Conservation (phyloP, 2,797 vertebrate species). For the Sciurus vulgaris region DNA sequence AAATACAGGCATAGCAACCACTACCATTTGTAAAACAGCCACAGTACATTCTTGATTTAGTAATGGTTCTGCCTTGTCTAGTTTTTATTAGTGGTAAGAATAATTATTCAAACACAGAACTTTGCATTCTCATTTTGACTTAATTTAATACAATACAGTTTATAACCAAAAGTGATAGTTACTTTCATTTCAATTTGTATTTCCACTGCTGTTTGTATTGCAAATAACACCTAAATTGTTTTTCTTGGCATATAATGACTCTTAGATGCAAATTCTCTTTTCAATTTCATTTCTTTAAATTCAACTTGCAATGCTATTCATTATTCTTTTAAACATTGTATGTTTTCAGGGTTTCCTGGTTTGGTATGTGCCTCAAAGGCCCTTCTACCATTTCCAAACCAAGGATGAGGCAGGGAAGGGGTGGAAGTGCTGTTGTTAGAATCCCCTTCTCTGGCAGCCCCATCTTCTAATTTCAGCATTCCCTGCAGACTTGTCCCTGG, state of each 20-base stretch:
- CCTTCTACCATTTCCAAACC: neutral
- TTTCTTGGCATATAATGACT: neutral
- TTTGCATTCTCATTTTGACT: neutral
- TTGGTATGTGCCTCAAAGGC: neutral
- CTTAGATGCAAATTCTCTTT: neutral
- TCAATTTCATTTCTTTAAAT: neutral
- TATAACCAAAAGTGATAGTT: neutral
- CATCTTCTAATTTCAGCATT: accelerated
- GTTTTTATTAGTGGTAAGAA: neutral
- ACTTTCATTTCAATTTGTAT: neutral
- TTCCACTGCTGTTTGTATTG: neutral
- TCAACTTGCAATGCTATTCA: neutral
- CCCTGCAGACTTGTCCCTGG: neutral
- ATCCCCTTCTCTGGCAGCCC: neutral
- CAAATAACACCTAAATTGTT: neutral
- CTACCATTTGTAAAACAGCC: neutral
- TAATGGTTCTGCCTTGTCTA: neutral
- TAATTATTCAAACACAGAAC: neutral
- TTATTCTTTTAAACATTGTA: neutral
- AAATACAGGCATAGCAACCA: neutral
- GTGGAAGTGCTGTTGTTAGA: too few relatives aligned
- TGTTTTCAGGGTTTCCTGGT: neutral
- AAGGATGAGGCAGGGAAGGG: neutral
- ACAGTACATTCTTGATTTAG: neutral
- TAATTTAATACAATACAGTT: neutral